Evolutionary conservation across 2,113 vertebrate species (phyloP), one percentile per base, ranked within the genome.

Genomic region (Sapayoa aenigma): DNA sequence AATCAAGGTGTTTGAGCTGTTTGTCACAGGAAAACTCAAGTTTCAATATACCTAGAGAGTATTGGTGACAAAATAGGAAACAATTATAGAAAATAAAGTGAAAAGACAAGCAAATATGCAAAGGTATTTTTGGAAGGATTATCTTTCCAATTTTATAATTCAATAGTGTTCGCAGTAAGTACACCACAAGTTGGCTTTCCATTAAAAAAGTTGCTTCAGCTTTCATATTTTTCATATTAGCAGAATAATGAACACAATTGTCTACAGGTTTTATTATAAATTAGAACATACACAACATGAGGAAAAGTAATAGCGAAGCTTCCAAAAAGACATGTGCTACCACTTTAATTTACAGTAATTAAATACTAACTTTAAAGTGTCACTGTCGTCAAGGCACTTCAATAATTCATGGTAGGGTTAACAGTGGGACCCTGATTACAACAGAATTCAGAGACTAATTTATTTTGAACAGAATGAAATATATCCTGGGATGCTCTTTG

Each of bases 401-500:
- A 77, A 11, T 27, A 77, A 86, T 16, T 93, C 35, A 7, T 20
- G 47, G 24, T 25, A 52, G 9, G 9, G 8, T 90, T 90, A 81
- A 63, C 6, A 41, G 11, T 24, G 5, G n/a, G 24, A 68, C 14
- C 6, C 3, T 11, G 19, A 50, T 39, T n/a, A 25, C 22, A 33
- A 71, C 7, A 20, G 7, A 1, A 52, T n/a, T 20, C 14, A 35
- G 23, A 46, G 14, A 41, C 30, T 49, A 77, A 60, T n/a, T 55
- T 16, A 13, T 53, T 62, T 84, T 28, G 24, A 62, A 33, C 31
- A 84, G 50, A 77, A 33, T 12, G 1, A 84, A 81, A 68, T 31
- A 14, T 13, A 74, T 37, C 16, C 27, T 1, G 0, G 3, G 9
- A 11, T 73, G 6, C 7, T 47, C 16, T 31, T 52, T 65, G 12